Evolutionary conservation across 2,888 invertebrate species (phyloP), one percentile per base, ranked within the genome.

Genomic region (Galeruca laticollis): DNA sequence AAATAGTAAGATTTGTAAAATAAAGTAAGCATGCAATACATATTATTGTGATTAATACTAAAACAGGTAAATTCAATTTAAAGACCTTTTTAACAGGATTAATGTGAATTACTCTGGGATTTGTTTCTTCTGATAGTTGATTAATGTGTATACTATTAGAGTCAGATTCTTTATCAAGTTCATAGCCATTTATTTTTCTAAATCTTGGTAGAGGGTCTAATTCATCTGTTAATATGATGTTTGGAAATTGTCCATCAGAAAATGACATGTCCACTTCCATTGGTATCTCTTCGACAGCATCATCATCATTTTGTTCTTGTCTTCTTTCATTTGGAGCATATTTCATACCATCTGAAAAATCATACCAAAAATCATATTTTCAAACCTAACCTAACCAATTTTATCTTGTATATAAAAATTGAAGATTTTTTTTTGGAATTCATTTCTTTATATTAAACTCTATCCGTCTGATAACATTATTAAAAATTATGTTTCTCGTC

Each of bases 241-340:
- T 67, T 26, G 67, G 60, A 18, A 49, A 67, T 8, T 60, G 47
- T 52, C 69, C 69, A 35, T 66, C 57, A 54, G 40, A 35, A 43
- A 40, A 52, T 21, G 72, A 69, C 20, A 5, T 60, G 26, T 72
- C 72, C 11, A 69, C 54, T 10, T 72, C 72, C 72, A 72, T 72
- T 26, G 72, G 72, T 1, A 66, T 62, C 20, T 40, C 61, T 20
- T 49, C 62, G 21, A n/a, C 40, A 18, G 31, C 43, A 0, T 13
- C 9, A 1, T 11, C 4, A 18, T 56, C 11, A 13, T 5, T 52
- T 52, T 52, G 4, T 26, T 52, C 10, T 52, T 5, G 26, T 15
- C 18, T 20, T 52, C 6, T 21, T 47, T 11, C 21, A 5, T 11
- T 52, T 26, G 52, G 52, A 5, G 15, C 26, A 52, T 52, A 21